Conservation (phyloP, 1,140 invertebrate species). For the Lasioglossum albipes region DNA sequence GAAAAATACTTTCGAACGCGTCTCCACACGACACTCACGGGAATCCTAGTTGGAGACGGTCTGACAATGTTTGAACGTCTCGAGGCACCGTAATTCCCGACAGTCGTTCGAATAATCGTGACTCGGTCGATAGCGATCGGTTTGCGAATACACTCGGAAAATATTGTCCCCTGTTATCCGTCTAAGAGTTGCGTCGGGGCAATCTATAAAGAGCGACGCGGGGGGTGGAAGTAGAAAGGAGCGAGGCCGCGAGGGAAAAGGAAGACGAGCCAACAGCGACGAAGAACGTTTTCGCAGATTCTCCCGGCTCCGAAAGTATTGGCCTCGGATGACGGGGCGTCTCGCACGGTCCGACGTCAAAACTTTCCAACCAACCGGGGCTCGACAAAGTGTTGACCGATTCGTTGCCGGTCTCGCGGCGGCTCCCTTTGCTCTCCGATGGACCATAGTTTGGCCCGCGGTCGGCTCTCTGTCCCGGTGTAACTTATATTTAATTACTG, state of each 20-base stretch:
- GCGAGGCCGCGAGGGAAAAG: not conserved
- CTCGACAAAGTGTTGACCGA: slow-evolving; percentile 53
- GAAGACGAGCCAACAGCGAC: slow-evolving; percentile 6
- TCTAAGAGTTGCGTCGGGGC: not conserved
- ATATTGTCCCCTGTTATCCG: slow-evolving; percentile 26
- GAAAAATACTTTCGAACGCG: too few relatives aligned
- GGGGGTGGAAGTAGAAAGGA: too few relatives aligned
- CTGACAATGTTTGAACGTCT: too few relatives aligned
- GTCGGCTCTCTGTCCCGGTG: slow-evolving; percentile 34
- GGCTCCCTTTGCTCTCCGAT: not conserved
- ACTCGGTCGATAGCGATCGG: slow-evolving; percentile 18
- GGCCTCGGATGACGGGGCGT: slow-evolving; percentile 42
- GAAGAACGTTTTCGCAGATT: slow-evolving; percentile 50
- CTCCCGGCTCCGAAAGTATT: slow-evolving; percentile 48
- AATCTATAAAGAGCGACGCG: not conserved
- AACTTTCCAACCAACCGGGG: slow-evolving; percentile 46
- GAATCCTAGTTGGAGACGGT: too few relatives aligned
- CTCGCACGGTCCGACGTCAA: slow-evolving; percentile 39
- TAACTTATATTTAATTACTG: slow-evolving; percentile 78
- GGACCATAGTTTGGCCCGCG: slow-evolving; percentile 56
- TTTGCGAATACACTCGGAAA: slow-evolving; percentile 8
- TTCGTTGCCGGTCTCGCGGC: not conserved
- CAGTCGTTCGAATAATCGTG: not conserved
- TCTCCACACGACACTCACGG: too few relatives aligned
- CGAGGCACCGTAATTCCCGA: not conserved